These are phyloP conservation scores for Cantharis flavilabris DNA, from an alignment of 2,888 invertebrate species.

Conservation along the genomic window DNA sequence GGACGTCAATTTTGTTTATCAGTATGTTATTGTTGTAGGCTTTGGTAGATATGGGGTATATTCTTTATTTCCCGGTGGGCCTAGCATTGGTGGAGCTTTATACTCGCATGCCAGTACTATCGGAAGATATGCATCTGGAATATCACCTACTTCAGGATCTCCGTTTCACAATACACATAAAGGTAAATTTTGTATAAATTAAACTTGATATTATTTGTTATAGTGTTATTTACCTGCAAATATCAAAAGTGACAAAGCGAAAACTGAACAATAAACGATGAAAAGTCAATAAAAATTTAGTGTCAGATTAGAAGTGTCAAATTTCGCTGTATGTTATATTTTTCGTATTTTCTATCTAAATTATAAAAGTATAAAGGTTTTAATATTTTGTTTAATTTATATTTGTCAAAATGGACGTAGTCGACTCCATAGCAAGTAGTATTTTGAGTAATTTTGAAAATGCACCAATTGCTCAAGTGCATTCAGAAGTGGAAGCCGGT, in stretches of 20 bases:
- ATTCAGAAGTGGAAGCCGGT: not conserved
- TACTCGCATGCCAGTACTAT: constrained; percentile 54
- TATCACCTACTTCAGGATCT: constrained; percentile 49
- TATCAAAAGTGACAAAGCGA: not conserved
- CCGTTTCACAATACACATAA: constrained; percentile 55
- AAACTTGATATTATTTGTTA: not conserved
- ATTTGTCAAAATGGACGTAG: not conserved
- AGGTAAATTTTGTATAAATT: constrained; percentile 44
- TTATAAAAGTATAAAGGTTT: not conserved
- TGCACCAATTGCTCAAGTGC: not conserved
- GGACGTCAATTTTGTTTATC: not conserved
- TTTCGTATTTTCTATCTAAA: not conserved
- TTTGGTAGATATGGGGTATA: constrained; percentile 72
- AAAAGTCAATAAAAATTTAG: not conserved
- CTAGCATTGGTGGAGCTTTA: constrained; percentile 55
- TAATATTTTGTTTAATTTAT: not conserved
- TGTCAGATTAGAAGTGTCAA: not conserved
- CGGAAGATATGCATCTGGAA: constrained; percentile 52
- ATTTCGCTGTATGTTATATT: not conserved
- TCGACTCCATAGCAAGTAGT: not conserved
- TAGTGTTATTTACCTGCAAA: not conserved
- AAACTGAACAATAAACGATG: not conserved
- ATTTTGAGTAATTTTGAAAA: not conserved
- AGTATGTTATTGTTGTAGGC: constrained; percentile 55
- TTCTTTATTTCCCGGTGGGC: constrained; percentile 66